A percentile compares a stretch with the other conserved stretches of the same genome.
phyloP scores from a whole-genome alignment of 2,797 vertebrate genomes.

The Typhlichthys eigenmanni region DNA sequence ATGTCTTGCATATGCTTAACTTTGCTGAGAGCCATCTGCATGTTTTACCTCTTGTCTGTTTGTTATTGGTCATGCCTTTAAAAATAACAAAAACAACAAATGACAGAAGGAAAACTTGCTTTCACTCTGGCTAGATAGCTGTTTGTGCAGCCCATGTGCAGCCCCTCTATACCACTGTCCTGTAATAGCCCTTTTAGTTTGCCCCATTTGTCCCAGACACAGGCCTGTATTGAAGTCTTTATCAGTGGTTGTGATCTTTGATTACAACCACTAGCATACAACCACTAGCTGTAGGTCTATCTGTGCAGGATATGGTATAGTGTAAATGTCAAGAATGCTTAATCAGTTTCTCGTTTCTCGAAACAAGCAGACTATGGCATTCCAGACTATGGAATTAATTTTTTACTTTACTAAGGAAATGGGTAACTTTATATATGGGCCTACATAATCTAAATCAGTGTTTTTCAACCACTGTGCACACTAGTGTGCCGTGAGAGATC shows the following conservation, averaged over 20 bases:
- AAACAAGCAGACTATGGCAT: too few species aligned
- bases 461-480: too few species aligned
- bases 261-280: neutral
- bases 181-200: constrained; percentile 44
- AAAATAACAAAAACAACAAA: constrained; percentile 21
- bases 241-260: constrained; percentile 25
- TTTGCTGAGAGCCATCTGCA: constrained; percentile 18
- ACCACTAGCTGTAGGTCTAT: constrained; percentile 12
- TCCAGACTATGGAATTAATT: constrained; percentile 49
- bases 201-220: constrained; percentile 55
- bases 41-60: constrained; percentile 13
- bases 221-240: constrained; percentile 39
- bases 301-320: constrained; percentile 58
- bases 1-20: too few species aligned
- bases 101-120: neutral
- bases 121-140: constrained; percentile 25
- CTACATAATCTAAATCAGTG: too few species aligned
- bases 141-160: constrained; percentile 33
- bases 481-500: too few species aligned
- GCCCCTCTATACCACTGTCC: constrained; percentile 4
- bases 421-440: too few species aligned
- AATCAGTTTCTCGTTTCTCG: constrained; percentile 59
- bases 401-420: neutral
- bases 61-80: neutral
- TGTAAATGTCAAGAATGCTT: constrained; percentile 71